Evolutionary conservation across 2,888 invertebrate species (phyloP), one percentile per base, ranked within the genome.

Genomic region (Atethmia centrago): DNA sequence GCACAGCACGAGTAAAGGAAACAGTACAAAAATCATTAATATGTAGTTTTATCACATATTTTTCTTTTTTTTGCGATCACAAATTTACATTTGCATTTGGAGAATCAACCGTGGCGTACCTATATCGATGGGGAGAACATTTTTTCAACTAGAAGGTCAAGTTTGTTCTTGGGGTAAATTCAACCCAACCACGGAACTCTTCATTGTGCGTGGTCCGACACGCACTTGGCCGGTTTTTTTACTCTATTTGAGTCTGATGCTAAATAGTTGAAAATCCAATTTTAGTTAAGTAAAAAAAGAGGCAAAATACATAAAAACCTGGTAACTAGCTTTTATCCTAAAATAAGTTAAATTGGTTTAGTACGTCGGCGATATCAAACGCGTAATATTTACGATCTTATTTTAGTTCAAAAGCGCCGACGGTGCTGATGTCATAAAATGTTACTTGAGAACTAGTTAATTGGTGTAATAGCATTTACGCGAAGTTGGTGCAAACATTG

Each of bases 361-460:
- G 51, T 62, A 25, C 14, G 71, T 65, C 79, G 85, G 77, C 71
- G 31, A 71, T 67, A 87, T 85, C 77, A 87, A 87, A 79, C 61
- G 63, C 28, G 55, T 55, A 47, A 82, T 80, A 71, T 85, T 84
- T 85, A 86, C 55, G 74, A 65, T 59, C 67, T 67, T 53, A 66
- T 58, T 67, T 58, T n/a, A 77, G 63, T 69, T 86, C 79, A 81
- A 84, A 67, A 79, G 81, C 49, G 70, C 77, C 81, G 75, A 53
- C n/a, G 19, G 61, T 28, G 53, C 63, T n/a, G 45, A 42, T 74
- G 63, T 86, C 77, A 79, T 87, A 68, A 79, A 82, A 63, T 72
- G 25, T 58, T 75, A 67, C 62, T 73, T 63, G 55, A 53, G 36
- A 84, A 49, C 62, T 73, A 47, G 45, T 67, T 63, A 73, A 84